Base-by-base conservation (phyloP, 2,888 invertebrate species). In the Cantharis nigra region DNA sequence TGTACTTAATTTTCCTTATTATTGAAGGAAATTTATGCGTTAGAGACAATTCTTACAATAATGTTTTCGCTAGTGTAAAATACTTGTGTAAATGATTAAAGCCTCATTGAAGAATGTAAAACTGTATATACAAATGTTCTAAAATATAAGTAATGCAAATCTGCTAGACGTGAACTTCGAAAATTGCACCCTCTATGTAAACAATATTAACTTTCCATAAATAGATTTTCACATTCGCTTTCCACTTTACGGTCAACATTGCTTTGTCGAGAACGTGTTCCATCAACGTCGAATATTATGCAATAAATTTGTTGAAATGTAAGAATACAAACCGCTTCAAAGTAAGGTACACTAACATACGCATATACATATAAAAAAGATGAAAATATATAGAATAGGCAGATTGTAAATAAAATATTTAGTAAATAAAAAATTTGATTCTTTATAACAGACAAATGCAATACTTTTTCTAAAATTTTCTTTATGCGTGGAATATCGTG, bases 161-260 rank as follows among this genome's bases (percentile, higher is more conserved):
- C 74, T 75, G 64, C 63, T 62, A 69, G 69, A 63, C 74, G 74
- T 28, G 74, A 74, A 74, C 69, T 69, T 18, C 74, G 74, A 74
- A 71, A 26, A 72, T 69, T 75, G 75, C 71, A 63, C 75, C 75
- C 75, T 71, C 71, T 72, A 64, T 65, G 75, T 71, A 75, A 75
- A 75, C 75, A 75, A 75, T 75, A 75, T 75, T 75, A 75, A 71
- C 75, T 75, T 75, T 75, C 71, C 75, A 75, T 75, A 75, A 75
- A 75, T 75, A 75, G 75, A 75, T 75, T 75, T 75, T 72, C 71
- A 72, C 71, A 72, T 75, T 71, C 75, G 71, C 71, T 72, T 69
- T 75, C 63, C 71, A 71, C 75, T 67, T 71, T 75, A 75, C 71
- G 75, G 71, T 75, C 75, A 75, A 75, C 74, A 75, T 62, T 63